Evolutionary conservation across 2,797 vertebrate genomes (phyloP).

Genomic region (Clamator glandarius): DNA sequence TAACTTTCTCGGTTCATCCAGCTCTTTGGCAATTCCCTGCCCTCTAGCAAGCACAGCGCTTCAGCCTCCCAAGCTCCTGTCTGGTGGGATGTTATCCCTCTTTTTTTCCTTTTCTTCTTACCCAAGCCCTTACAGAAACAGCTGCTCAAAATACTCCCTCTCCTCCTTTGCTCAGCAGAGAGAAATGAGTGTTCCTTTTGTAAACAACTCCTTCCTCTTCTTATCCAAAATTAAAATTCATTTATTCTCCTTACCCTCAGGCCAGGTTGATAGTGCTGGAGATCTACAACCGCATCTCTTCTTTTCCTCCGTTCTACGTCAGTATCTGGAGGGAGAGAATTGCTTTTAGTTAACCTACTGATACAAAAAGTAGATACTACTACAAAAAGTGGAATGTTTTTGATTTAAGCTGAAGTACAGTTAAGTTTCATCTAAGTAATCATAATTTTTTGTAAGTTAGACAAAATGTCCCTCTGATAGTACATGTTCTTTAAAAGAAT

Average conservation of each 20-base stretch:
- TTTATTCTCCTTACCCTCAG: neutral
- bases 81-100: neutral
- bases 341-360: neutral
- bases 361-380: no score
- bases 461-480: no score
- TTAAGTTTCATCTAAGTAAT: no score
- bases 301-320: neutral
- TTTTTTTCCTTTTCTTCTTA: neutral
- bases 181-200: rapidly evolving
- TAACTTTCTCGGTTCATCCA: neutral
- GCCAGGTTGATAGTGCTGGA: rapidly evolving
- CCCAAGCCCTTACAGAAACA: rapidly evolving
- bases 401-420: no score
- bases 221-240: neutral
- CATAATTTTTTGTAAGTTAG: no score
- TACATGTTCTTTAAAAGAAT: no score
- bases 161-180: neutral
- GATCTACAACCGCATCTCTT: neutral
- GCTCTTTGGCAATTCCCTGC: neutral
- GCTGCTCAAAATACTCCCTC: neutral
- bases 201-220: neutral
- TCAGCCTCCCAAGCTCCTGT: neutral
- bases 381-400: no score
- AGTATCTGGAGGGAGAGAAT: neutral
- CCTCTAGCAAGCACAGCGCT: rapidly evolving